These are phyloP conservation scores for Agrochola litura DNA, from an alignment of 2,888 invertebrate genomes.

Conservation along the genomic window DNA sequence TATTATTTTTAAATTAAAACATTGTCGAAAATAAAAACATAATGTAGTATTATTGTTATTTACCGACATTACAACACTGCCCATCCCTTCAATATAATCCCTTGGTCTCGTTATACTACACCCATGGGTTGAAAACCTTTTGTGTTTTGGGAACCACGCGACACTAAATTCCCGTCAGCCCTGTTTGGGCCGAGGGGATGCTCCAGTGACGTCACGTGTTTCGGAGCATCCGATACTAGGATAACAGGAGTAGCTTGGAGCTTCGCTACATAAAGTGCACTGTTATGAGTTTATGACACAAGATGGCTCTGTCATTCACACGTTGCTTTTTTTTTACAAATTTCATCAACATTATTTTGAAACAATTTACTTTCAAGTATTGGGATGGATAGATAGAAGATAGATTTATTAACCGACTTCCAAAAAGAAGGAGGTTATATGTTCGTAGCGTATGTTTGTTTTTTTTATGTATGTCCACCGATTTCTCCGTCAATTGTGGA, in stretches of 20 bases:
- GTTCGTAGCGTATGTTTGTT: too few relatives aligned
- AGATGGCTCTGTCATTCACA: constrained; percentile 17
- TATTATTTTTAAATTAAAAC: background rate
- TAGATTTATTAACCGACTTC: too few relatives aligned
- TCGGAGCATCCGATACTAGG: constrained; percentile 37
- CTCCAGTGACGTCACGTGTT: constrained; percentile 57
- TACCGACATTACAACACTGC: background rate
- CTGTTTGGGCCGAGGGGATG: constrained; percentile 30
- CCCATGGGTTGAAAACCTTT: constrained; percentile 28
- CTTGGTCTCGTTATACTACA: constrained; percentile 20
- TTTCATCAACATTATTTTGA: background rate
- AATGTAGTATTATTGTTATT: constrained; percentile 17
- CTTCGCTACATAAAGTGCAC: background rate
- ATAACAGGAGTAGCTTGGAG: constrained; percentile 11
- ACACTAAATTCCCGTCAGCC: constrained; percentile 27
- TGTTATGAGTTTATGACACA: background rate
- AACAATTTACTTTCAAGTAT: background rate
- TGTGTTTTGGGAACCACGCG: constrained; percentile 13
- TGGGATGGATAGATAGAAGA: background rate
- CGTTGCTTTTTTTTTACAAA: background rate
- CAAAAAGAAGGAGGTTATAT: too few relatives aligned
- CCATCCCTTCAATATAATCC: constrained; percentile 8
- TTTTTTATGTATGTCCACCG: too few relatives aligned
- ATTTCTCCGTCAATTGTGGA: too few relatives aligned
- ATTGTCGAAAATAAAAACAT: too few relatives aligned